Evolutionary conservation across 2,888 invertebrate genomes (phyloP).

Genomic region (Epinotia demarniana): DNA sequence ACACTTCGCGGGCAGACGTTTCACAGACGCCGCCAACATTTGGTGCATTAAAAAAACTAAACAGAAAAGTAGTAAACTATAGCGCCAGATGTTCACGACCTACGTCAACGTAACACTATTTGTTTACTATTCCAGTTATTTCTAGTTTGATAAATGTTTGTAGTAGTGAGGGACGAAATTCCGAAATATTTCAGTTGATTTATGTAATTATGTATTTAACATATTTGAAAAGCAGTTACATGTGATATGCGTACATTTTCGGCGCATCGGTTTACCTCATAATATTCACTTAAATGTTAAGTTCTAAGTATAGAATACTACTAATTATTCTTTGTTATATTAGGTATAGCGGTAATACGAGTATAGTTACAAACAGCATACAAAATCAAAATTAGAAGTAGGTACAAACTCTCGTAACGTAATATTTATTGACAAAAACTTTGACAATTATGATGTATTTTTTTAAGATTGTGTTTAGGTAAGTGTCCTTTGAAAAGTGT

Average conservation of each 20-base stretch:
- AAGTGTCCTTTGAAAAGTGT: no score
- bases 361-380: no score
- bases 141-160: slow-evolving; percentile 58
- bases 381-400: no score
- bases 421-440: no score
- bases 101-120: slow-evolving; percentile 45
- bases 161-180: slow-evolving; percentile 50
- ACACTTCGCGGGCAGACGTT: slow-evolving; percentile 46
- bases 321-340: no score
- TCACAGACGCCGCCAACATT: slow-evolving; percentile 45
- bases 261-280: no score
- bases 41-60: slow-evolving; percentile 46
- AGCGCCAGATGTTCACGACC: slow-evolving; percentile 44
- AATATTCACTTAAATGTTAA: no score
- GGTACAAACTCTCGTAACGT: no score
- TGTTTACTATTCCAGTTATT: slow-evolving; percentile 68
- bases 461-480: no score
- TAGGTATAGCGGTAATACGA: no score
- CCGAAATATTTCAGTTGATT: not conserved
- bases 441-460: no score
- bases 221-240: not conserved
- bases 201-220: not conserved
- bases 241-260: not conserved
- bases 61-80: slow-evolving; percentile 48
- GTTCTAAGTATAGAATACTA: no score